Evolutionary conservation across 1,140 invertebrate genomes (phyloP).

Genomic region (Lasioglossum baleicum): DNA sequence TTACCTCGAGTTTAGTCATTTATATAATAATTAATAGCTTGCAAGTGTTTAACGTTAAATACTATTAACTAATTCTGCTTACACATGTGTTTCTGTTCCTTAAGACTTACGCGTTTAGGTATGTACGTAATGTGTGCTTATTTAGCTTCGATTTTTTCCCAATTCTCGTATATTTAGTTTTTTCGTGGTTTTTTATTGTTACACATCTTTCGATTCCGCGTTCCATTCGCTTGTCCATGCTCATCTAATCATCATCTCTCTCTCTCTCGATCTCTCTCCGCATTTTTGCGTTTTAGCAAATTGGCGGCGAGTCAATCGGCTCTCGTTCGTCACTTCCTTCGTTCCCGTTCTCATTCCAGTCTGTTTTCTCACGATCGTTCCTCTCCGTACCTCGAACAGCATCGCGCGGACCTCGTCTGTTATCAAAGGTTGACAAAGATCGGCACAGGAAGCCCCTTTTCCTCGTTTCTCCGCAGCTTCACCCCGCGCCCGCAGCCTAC

Average conservation of each 20-base stretch:
- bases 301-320: slow-evolving; percentile 54
- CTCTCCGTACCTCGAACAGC: slow-evolving; percentile 21
- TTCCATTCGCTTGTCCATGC: too few relatives aligned
- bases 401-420: slow-evolving; percentile 30
- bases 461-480: slow-evolving; percentile 3
- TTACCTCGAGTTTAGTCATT: slow-evolving; percentile 70
- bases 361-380: background rate
- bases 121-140: slow-evolving; percentile 74
- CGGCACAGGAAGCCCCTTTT: slow-evolving; percentile 20
- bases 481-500: background rate
- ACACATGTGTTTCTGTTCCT: slow-evolving; percentile 66
- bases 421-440: slow-evolving; percentile 4
- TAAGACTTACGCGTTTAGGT: slow-evolving; percentile 77
- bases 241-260: too few relatives aligned
- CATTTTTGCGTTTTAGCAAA: slow-evolving; percentile 19
- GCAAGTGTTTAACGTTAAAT: slow-evolving; percentile 79
- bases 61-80: slow-evolving; percentile 79
- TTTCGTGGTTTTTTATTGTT: background rate
- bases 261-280: too few relatives aligned
- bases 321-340: slow-evolving; percentile 17
- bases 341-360: background rate
- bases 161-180: too few relatives aligned
- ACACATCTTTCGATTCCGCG: slow-evolving; percentile 23
- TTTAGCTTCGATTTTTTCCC: slow-evolving; percentile 30
- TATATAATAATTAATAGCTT: slow-evolving; percentile 80